These are phyloP conservation scores for Dynastes hyllus DNA, from an alignment of 2,888 invertebrate genomes.

Conservation along the genomic window DNA sequence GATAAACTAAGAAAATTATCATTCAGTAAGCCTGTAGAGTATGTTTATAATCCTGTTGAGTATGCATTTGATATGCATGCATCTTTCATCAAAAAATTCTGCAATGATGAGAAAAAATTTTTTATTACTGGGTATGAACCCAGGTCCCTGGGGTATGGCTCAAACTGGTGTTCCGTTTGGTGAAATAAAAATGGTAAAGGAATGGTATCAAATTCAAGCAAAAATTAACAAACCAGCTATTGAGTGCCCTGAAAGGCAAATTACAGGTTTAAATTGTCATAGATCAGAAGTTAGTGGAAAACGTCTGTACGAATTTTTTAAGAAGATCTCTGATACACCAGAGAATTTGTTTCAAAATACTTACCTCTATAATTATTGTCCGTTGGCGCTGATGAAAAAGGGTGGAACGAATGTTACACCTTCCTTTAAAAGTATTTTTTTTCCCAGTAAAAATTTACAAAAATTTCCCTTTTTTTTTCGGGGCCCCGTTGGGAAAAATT, in stretches of 20 bases:
- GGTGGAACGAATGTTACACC: conserved; percentile 91
- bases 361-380: conserved; percentile 93
- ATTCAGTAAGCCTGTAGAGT: conserved; percentile 74
- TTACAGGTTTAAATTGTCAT: conserved; percentile 83
- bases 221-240: conserved; percentile 79
- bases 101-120: conserved; percentile 80
- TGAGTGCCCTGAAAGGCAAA: conserved; percentile 81
- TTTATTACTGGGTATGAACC: conserved; percentile 95
- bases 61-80: conserved; percentile 88
- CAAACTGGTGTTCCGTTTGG: conserved; percentile 97
- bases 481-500: conserved; percentile 74
- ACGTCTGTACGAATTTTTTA: conserved; percentile 88
- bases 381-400: conserved; percentile 86
- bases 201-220: conserved; percentile 85
- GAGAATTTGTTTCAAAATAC: conserved; percentile 85
- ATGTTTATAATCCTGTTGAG: conserved; percentile 85
- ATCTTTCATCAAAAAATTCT: conserved; percentile 83
- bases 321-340: conserved; percentile 80
- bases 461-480: conserved; percentile 68
- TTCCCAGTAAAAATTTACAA: neutral
- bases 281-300: conserved; percentile 84
- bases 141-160: conserved; percentile 96
- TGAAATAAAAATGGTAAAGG: conserved; percentile 83
- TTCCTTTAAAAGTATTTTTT: conserved; percentile 79
- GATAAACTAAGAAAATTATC: conserved; percentile 70